phyloP scores from a whole-genome alignment of 1,140 invertebrate genomes.

The Physella acuta region DNA sequence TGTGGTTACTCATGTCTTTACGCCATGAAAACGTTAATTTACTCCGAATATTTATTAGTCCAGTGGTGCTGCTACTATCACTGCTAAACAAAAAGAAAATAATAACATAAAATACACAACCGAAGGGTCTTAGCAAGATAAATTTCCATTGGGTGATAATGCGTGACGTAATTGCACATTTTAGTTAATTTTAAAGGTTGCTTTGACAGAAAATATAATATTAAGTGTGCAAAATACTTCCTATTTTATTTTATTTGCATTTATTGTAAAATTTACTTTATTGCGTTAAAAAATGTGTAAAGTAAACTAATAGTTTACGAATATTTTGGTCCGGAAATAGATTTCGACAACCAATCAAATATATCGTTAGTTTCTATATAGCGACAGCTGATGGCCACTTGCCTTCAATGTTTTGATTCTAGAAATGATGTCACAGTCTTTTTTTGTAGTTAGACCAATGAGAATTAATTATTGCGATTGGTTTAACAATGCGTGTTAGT shows the following conservation, averaged over 20 bases:
- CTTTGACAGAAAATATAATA: background rate
- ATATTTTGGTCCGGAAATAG: background rate
- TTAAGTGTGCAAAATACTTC: background rate
- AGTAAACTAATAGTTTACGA: background rate
- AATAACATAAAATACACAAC: slow-evolving; percentile 13
- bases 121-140: background rate
- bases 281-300: background rate
- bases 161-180: slow-evolving; percentile 13
- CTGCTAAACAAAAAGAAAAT: slow-evolving; percentile 12
- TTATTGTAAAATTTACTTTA: too few species aligned
- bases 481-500: too few species aligned
- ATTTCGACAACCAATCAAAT: background rate
- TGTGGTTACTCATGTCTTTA: slow-evolving; percentile 25
- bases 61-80: background rate
- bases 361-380: background rate
- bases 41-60: background rate
- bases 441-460: too few species aligned
- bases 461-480: too few species aligned
- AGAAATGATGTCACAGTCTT: too few species aligned
- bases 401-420: background rate
- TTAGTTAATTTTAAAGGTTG: background rate
- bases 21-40: slow-evolving; percentile 1
- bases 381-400: background rate
- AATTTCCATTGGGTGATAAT: background rate
- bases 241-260: background rate